These are phyloP conservation scores for Acleris literana DNA, from an alignment of 2,888 invertebrate species.

Conservation along the genomic window DNA sequence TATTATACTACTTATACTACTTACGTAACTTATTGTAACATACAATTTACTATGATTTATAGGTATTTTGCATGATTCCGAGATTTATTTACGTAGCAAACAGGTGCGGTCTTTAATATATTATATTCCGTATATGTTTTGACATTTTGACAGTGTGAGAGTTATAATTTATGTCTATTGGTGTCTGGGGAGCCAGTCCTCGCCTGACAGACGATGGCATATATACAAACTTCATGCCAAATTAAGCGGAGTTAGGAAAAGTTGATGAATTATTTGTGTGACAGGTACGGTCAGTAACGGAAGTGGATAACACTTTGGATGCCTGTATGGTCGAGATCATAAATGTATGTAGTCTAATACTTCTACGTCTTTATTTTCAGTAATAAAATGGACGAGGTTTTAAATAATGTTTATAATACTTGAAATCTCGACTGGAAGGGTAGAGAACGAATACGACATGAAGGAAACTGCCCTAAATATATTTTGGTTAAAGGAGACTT, in stretches of 20 bases:
- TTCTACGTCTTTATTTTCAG: too few species aligned
- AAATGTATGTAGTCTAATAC: too few species aligned
- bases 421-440: too few species aligned
- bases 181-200: slow-evolving; percentile 10
- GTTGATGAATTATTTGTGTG: slow-evolving; percentile 4
- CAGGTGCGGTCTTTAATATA: slow-evolving; percentile 19
- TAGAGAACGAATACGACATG: too few species aligned
- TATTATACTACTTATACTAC: background rate
- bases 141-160: slow-evolving; percentile 18
- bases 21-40: too few species aligned
- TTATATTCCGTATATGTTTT: slow-evolving; percentile 22
- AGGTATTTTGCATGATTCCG: slow-evolving; percentile 5
- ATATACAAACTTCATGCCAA: slow-evolving; percentile 14
- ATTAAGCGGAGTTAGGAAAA: slow-evolving; percentile 6
- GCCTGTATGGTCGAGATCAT: too few species aligned
- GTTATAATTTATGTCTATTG: slow-evolving; percentile 13
- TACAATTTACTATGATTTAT: slow-evolving; percentile 10
- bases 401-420: background rate
- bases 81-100: slow-evolving; percentile 14
- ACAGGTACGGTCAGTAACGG: too few species aligned
- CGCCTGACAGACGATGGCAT: slow-evolving; percentile 9
- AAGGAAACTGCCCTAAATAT: too few species aligned
- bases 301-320: too few species aligned
- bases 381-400: background rate
- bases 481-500: too few species aligned